phyloP scores from a whole-genome alignment of 2,797 vertebrate genomes.

The Etheostoma nigrum region DNA sequence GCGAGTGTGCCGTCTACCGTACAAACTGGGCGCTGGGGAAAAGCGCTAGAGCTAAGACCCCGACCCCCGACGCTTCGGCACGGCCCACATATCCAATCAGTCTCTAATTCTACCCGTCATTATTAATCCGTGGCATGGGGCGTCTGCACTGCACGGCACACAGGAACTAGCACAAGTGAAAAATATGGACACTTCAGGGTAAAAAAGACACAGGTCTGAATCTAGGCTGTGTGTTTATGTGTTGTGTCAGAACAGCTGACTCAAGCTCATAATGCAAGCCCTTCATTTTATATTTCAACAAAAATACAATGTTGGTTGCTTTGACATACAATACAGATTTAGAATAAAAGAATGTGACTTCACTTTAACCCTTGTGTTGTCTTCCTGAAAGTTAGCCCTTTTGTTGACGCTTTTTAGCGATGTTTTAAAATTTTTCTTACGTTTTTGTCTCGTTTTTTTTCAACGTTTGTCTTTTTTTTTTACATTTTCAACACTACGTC shows the following conservation, averaged over 20 bases:
- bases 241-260: background rate
- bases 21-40: slow-evolving; percentile 44
- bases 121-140: background rate
- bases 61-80: background rate
- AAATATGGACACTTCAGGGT: background rate
- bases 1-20: slow-evolving; percentile 82
- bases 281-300: background rate
- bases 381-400: too few species aligned
- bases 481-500: too few species aligned
- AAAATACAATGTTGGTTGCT: background rate
- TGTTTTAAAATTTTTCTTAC: too few species aligned
- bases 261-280: background rate
- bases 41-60: slow-evolving; percentile 41
- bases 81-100: background rate
- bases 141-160: background rate
- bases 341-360: background rate
- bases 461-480: too few species aligned
- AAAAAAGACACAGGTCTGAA: background rate
- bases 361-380: background rate
- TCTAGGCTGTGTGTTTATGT: background rate
- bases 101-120: slow-evolving; percentile 38
- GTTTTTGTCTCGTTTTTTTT: too few species aligned
- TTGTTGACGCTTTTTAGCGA: too few species aligned
- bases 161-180: background rate
- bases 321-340: background rate